phyloP scores from a whole-genome alignment of 2,113 vertebrate genomes.

The Carollia perspicillata region DNA sequence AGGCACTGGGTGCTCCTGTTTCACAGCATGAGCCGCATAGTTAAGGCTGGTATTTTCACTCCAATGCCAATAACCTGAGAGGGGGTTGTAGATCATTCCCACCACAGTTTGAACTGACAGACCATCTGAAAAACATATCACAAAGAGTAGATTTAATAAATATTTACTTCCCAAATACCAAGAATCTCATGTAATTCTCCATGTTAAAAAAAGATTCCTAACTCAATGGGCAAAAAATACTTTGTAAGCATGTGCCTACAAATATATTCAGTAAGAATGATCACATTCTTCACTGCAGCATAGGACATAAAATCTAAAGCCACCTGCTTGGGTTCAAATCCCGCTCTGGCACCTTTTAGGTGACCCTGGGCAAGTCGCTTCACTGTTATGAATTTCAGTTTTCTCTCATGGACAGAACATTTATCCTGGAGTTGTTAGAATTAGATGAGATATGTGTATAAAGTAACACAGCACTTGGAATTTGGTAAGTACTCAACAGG shows the following conservation, averaged over 20 bases:
- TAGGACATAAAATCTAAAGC: neutral
- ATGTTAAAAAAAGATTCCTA: neutral
- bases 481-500: neutral
- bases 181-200: neutral
- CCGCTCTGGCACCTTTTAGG: neutral
- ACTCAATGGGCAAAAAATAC: neutral
- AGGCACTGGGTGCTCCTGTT: neutral
- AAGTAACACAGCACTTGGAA: neutral
- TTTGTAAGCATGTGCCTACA: neutral
- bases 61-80: slow-evolving; percentile 91
- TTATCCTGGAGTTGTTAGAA: neutral
- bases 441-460: neutral
- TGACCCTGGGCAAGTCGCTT: neutral
- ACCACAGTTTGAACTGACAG: slow-evolving; percentile 87
- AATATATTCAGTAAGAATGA: neutral
- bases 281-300: neutral
- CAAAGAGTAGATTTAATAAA: slow-evolving; percentile 15
- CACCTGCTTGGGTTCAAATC: neutral
- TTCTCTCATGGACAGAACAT: neutral
- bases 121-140: slow-evolving; percentile 82
- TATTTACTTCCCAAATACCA: neutral
- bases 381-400: neutral
- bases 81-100: slow-evolving; percentile 94
- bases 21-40: slow-evolving; percentile 93
- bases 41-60: slow-evolving; percentile 87